Evolutionary conservation across 2,113 vertebrate species (phyloP).

Genomic region (Saccopteryx bilineata): DNA sequence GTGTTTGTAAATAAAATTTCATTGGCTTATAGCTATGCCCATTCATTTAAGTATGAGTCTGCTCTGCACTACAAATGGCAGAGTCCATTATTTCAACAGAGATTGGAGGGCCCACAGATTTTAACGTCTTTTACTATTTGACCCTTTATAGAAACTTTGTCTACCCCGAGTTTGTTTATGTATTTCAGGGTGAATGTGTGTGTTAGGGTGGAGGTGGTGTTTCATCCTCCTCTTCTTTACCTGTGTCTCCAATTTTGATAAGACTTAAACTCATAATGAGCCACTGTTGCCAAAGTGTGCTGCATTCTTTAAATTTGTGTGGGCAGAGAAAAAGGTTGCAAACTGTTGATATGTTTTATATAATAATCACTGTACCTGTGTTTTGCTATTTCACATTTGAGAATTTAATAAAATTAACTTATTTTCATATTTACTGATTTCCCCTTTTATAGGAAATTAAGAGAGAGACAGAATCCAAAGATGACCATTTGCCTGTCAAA

Average conservation of each 20-base stretch:
- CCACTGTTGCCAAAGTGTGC: not conserved
- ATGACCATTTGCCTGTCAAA: conserved; percentile 88
- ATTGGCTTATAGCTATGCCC: not conserved
- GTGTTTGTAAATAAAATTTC: not conserved
- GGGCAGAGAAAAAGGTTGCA: conserved; percentile 18
- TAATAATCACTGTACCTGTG: not conserved
- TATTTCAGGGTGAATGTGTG: not conserved
- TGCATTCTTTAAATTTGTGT: conserved; percentile 16
- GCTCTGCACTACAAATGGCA: not conserved
- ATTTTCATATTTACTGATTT: conserved; percentile 57
- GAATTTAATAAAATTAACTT: conserved; percentile 61
- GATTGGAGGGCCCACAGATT: not conserved
- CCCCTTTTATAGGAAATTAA: conserved; percentile 92
- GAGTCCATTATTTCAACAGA: conserved; percentile 6
- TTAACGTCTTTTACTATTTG: not conserved
- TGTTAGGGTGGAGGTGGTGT: not conserved
- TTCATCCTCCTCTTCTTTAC: not conserved
- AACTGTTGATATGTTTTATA: not conserved
- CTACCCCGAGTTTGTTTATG: not conserved
- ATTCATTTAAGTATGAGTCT: not conserved
- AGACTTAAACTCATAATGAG: conserved; percentile 7
- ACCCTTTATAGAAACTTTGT: conserved; percentile 12
- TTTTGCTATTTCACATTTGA: conserved; percentile 50
- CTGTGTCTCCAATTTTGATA: not conserved
- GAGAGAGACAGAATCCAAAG: conserved; percentile 92